Base-by-base conservation (phyloP, 1,140 invertebrate species). In the Calliphora vicina region DNA sequence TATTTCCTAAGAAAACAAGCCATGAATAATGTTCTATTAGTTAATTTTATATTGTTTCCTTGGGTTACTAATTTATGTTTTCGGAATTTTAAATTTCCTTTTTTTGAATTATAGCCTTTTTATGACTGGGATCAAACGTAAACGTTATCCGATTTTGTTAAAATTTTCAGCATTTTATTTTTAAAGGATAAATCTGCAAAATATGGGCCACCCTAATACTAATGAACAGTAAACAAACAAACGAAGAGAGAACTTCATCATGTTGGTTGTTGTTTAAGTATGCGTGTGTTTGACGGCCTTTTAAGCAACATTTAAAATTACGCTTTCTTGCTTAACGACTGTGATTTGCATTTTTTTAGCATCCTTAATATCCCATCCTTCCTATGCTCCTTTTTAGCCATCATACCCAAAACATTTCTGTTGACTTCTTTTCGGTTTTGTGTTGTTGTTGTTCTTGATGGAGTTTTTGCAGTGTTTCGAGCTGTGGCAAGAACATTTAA, bases 231-330 rank as follows among this genome's bases (percentile, higher is more conserved):
- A 6, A 57, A 23, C 61, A 67, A 67, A 50, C 45, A 50, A 13
- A 50, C 17, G 15, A 17, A 50, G 12, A 12, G 17, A 50, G 15
- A 23, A 12, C 61, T 20, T 67, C 61, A 67, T 67, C 61, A 23
- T 67, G 61, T 67, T 23, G 20, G 61, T 78, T 25, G 61, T 78
- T 25, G 35, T 43, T 78, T 78, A 78, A 78, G 74, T 78, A 43
- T 78, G 74, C 74, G 74, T 78, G 35, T 78, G 74, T 78, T 78
- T 78, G 74, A 78, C 42, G 74, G 74, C 74, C 74, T 78, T 78
- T 78, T 78, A 78, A 78, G 74, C 74, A 78, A 43, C 74, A 45
- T 78, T 78, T 78, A 78, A 78, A 78, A 78, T 78, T 42, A 20
- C 42, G 74, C 35, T 43, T 78, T 78, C n/a, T 43, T 78, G 72